Conservation (phyloP, 2,797 vertebrate genomes). For the Oceanodroma leucorhoa region DNA sequence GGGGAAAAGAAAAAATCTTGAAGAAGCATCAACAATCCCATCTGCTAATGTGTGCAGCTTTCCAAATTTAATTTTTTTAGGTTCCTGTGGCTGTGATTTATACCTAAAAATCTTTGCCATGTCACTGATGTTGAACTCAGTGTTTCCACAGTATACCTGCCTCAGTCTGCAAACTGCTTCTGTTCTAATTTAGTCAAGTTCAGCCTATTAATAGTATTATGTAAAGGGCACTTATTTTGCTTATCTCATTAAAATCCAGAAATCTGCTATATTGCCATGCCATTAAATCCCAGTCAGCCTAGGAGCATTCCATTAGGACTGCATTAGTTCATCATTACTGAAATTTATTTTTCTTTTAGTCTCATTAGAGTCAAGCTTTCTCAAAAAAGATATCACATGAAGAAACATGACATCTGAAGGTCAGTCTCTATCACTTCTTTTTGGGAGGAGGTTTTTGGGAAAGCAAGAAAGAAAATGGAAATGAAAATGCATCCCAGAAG, state of each 20-base stretch:
- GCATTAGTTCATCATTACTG: background rate
- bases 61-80: background rate
- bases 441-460: background rate
- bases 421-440: background rate
- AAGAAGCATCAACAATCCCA: background rate
- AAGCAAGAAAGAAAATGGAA: background rate
- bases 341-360: background rate
- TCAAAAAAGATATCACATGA: background rate
- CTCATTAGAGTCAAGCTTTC: background rate
- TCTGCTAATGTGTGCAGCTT: background rate
- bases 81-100: background rate
- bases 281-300: background rate
- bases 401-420: background rate
- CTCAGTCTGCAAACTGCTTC: background rate
- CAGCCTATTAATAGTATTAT: background rate
- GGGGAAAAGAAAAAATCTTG: background rate
- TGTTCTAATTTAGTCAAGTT: conserved; percentile 22
- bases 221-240: background rate
- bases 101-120: background rate
- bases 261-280: background rate
- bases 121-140: background rate
- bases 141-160: background rate
- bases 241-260: conserved; percentile 33
- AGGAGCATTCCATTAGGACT: background rate
- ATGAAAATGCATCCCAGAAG: background rate